These are phyloP conservation scores for Blastobasis lacticolella DNA, from an alignment of 2,888 invertebrate species.

Conservation along the genomic window DNA sequence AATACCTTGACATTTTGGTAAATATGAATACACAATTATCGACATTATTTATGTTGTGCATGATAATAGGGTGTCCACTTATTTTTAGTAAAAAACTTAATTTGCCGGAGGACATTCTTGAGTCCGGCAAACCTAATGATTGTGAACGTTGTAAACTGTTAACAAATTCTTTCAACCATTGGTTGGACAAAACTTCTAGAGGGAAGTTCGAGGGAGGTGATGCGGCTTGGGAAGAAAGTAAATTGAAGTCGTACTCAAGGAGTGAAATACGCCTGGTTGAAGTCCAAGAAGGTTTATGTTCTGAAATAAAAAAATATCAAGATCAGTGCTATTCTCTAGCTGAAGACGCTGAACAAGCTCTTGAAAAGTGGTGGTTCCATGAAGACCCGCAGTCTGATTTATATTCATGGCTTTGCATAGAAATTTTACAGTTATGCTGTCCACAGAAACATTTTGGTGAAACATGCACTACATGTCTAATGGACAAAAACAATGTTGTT, in stretches of 20 bases:
- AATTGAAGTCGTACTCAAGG: constrained; percentile 84
- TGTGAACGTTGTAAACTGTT: constrained; percentile 84
- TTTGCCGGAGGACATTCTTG: constrained; percentile 15
- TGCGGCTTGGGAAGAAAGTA: constrained; percentile 93
- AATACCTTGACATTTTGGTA: background rate
- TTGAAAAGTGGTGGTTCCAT: constrained; percentile 94
- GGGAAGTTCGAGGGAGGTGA: constrained; percentile 95
- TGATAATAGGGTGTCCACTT: constrained; percentile 22
- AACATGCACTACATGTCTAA: constrained; percentile 83
- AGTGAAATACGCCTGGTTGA: constrained; percentile 94
- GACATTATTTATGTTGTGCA: constrained; percentile 17
- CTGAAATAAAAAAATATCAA: constrained; percentile 78
- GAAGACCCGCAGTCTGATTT: constrained; percentile 63
- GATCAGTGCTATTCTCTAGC: constrained; percentile 87
- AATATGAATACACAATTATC: constrained; percentile 14
- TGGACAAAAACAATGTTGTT: constrained; percentile 66
- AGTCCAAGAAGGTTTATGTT: constrained; percentile 91
- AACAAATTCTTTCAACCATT: constrained; percentile 84
- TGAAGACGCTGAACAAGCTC: constrained; percentile 83
- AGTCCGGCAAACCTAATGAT: constrained; percentile 25
- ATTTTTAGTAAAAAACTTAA: constrained; percentile 23
- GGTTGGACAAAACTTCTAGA: constrained; percentile 85
- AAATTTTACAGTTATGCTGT: constrained; percentile 86
- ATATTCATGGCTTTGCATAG: constrained; percentile 84
- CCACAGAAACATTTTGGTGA: constrained; percentile 87